Base-by-base conservation (phyloP, 2,113 vertebrate species). In the Arothron firmamentum region DNA sequence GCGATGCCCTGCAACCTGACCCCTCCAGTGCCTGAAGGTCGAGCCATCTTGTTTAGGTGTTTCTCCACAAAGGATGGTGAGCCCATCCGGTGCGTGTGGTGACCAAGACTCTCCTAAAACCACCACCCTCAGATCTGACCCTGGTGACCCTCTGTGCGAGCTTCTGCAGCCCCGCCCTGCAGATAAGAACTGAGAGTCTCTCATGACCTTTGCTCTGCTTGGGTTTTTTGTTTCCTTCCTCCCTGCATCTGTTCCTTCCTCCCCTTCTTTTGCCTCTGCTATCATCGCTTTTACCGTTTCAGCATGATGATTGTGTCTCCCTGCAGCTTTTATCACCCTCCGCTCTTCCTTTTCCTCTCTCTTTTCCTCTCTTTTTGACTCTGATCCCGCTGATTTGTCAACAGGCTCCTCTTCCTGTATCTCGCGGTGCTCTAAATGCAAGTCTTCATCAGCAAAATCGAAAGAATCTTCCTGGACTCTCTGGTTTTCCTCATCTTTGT, bases 71-170 rank as follows among this genome's bases (percentile, higher is more conserved):
- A 92, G 62, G 16, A 91, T 57, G 41, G 74, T 72, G 38, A 70
- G 20, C 47, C 69, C 85, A 1, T 62, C 64, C 16, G 83, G 76
- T 41, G 67, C 74, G 17, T 49, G 59, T 1, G 78, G 46, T 2
- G 89, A 88, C 88, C 87, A 87, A 4, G 77, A 50, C 74, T 90
- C 89, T 6, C 87, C 83, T 11, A 91, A 55, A 19, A 91, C 65
- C 65, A 89, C n/a, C 45, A 91, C 65, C 47, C 67, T 87, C 34
- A 88, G 52, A 28, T 85, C 74, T 0, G 67, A 59, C 10, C 42
- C 48, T 0, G 28, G 17, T 14, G 41, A 15, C 14, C 15, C 56
- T 57, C 38, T 63, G 72, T 51, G 48, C 58, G 60, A 47, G 11
- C 5, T 4, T 28, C 2, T 25, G 18, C 11, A 54, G 45, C 25